Conservation (phyloP, 2,113 vertebrate genomes). For the Boulengeromyrus knoepffleri region DNA sequence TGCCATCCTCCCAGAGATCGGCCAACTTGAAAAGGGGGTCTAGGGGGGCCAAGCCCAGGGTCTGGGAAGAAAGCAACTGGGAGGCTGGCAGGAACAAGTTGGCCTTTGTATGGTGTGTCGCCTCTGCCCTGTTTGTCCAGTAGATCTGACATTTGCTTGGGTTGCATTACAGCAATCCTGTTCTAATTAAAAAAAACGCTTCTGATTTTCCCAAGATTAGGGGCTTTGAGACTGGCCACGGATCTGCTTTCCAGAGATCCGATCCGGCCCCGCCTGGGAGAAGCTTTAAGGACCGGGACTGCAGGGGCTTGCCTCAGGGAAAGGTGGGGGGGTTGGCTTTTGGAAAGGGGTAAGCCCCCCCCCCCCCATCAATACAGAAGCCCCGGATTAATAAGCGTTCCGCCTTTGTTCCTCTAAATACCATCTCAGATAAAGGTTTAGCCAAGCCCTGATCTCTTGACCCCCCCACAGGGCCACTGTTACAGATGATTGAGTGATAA, state of each 20-base stretch:
- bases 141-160: slow-evolving; percentile 53
- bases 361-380: background rate
- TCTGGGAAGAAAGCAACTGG: slow-evolving; percentile 38
- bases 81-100: slow-evolving; percentile 45
- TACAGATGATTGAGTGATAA: background rate
- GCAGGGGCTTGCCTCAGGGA: background rate
- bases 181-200: slow-evolving; percentile 64
- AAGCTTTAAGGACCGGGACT: slow-evolving; percentile 19
- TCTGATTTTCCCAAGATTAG: slow-evolving; percentile 57
- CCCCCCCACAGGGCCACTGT: background rate
- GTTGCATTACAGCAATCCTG: slow-evolving; percentile 56
- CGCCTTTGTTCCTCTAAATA: slow-evolving; percentile 4
- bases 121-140: slow-evolving; percentile 43
- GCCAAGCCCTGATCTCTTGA: background rate
- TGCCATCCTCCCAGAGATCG: background rate
- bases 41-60: background rate
- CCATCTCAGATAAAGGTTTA: background rate
- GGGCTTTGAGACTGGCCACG: slow-evolving; percentile 38
- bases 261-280: slow-evolving; percentile 31
- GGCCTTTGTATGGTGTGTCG: slow-evolving; percentile 48
- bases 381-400: background rate
- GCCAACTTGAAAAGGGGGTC: background rate
- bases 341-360: background rate
- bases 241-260: slow-evolving; percentile 48
- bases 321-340: background rate